Evolutionary conservation across 2,888 invertebrate genomes (phyloP).

Genomic region (Xylocampa areola): DNA sequence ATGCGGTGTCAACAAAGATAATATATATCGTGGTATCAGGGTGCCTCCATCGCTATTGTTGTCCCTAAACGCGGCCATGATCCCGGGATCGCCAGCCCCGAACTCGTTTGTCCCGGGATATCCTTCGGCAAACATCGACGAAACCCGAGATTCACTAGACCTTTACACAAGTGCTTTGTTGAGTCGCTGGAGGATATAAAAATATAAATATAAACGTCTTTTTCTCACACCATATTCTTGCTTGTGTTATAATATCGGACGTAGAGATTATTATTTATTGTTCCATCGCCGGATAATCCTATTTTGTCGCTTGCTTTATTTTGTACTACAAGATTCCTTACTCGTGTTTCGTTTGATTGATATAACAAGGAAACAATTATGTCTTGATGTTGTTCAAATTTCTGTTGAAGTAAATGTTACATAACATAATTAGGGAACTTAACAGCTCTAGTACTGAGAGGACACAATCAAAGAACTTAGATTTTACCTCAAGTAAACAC

Average conservation of each 20-base stretch:
- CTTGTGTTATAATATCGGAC: constrained; percentile 57
- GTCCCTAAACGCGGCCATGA: constrained; percentile 81
- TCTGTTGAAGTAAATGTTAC: constrained; percentile 4
- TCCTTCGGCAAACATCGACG: constrained; percentile 87
- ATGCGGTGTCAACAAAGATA: constrained; percentile 87
- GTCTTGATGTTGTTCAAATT: constrained; percentile 11
- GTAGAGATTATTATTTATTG: constrained; percentile 68
- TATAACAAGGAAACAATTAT: constrained; percentile 42
- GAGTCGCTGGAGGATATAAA: constrained; percentile 76
- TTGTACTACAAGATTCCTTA: constrained; percentile 42
- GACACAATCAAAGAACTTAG: too few species aligned
- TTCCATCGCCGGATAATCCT: constrained; percentile 64
- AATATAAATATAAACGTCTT: constrained; percentile 79
- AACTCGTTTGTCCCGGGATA: constrained; percentile 87
- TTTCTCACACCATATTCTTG: constrained; percentile 56
- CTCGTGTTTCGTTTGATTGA: constrained; percentile 50
- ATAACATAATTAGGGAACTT: too few species aligned
- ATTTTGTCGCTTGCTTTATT: constrained; percentile 52
- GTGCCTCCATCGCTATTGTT: constrained; percentile 83
- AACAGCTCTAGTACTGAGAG: too few species aligned
- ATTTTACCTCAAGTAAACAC: too few species aligned
- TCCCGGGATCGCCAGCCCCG: constrained; percentile 79
- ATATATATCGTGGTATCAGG: constrained; percentile 86
- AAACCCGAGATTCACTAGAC: constrained; percentile 86
- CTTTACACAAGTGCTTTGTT: constrained; percentile 84